These are phyloP conservation scores for Hypocryptadius cinnamomeus DNA, from an alignment of 2,113 vertebrate genomes.

Conservation along the genomic window DNA sequence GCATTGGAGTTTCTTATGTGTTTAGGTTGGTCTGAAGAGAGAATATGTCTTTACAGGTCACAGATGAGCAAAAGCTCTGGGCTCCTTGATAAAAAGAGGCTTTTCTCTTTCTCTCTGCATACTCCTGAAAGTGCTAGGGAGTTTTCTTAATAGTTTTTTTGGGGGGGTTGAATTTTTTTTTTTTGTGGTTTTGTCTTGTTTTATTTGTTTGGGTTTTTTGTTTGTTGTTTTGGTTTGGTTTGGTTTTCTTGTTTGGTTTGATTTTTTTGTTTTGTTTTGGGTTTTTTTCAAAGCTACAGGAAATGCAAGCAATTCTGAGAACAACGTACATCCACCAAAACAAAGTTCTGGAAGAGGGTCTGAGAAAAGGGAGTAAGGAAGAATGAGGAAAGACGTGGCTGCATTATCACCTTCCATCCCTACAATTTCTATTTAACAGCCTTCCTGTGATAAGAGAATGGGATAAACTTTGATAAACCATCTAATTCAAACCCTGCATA, in stretches of 20 bases:
- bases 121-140: background rate
- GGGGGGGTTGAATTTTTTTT: background rate
- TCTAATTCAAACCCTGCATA: background rate
- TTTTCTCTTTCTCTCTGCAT: background rate
- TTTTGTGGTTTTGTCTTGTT: too few relatives aligned
- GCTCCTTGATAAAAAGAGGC: background rate
- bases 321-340: background rate
- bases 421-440: background rate
- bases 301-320: background rate
- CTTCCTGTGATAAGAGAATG: background rate
- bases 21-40: background rate
- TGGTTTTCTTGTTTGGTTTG: background rate
- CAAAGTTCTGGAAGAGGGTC: background rate
- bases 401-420: background rate
- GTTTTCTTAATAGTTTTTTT: background rate
- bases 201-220: background rate
- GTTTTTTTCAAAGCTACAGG: background rate
- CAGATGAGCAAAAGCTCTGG: background rate
- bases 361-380: background rate
- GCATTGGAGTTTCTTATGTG: background rate
- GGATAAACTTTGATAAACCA: background rate
- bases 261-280: background rate
- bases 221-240: background rate
- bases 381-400: fast-evolving
- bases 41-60: background rate